Conservation (phyloP, 2,797 vertebrate species). For the Oreochromis mossambicus region DNA sequence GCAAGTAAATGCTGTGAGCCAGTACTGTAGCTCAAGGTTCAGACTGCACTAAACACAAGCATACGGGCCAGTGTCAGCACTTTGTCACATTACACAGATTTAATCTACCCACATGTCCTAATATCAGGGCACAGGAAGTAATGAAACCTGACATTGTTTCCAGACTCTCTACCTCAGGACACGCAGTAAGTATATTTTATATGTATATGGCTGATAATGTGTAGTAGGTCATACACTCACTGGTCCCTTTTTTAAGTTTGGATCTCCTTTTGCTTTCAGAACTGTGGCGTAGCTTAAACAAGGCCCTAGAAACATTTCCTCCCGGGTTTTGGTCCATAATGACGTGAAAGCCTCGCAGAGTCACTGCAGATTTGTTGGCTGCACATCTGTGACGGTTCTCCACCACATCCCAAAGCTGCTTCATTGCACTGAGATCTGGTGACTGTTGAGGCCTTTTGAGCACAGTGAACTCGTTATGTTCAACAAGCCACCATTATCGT, state of each 20-base stretch:
- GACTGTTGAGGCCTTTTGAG: not conserved
- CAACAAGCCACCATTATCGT: not conserved
- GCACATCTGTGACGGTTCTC: not conserved
- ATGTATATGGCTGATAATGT: not conserved
- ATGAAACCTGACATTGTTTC: not conserved
- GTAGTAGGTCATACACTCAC: not conserved
- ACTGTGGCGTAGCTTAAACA: not conserved
- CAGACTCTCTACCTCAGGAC: not conserved
- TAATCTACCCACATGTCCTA: not conserved
- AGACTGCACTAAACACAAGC: not conserved
- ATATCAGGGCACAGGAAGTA: not conserved
- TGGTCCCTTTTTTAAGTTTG: not conserved
- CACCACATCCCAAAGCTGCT: not conserved
- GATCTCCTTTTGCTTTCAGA: not conserved
- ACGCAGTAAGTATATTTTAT: not conserved
- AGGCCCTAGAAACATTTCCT: not conserved
- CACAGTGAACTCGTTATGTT: not conserved
- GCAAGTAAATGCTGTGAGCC: not conserved
- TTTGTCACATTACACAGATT: not conserved
- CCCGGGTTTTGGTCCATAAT: not conserved
- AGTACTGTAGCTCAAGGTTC: not conserved
- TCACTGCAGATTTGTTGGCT: not conserved
- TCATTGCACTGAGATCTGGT: not conserved
- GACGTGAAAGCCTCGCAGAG: not conserved
- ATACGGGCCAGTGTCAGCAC: not conserved